Evolutionary conservation across 2,797 vertebrate genomes (phyloP).

Genomic region (Loris lydekkerianus): DNA sequence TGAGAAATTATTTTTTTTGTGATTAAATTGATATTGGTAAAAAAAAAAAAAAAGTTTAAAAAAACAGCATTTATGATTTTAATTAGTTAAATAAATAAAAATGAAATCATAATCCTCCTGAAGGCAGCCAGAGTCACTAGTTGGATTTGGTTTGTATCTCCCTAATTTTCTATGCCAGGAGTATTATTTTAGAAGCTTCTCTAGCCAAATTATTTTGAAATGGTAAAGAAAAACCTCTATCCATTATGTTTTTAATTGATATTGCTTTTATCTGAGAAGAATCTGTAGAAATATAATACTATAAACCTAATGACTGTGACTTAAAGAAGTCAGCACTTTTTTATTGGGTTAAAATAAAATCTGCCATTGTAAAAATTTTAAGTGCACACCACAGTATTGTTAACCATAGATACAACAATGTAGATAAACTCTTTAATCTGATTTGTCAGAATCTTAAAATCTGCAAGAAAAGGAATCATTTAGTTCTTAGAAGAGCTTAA

Average conservation of each 20-base stretch:
- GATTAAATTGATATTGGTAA: neutral
- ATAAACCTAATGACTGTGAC: neutral
- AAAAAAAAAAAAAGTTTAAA: neutral
- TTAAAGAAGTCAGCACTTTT: neutral
- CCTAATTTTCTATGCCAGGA: neutral
- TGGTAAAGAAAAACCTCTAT: neutral
- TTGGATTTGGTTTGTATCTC: neutral
- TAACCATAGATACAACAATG: neutral
- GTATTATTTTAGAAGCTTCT: slow-evolving; percentile 29
- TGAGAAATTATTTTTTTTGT: neutral
- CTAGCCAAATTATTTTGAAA: neutral
- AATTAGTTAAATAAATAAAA: neutral
- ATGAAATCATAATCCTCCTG: neutral
- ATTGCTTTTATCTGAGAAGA: neutral
- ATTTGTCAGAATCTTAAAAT: neutral
- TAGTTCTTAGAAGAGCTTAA: slow-evolving; percentile 38
- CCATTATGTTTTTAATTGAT: neutral
- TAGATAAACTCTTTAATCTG: slow-evolving; percentile 30
- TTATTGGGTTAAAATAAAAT: neutral
- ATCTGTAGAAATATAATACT: neutral
- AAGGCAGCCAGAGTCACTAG: neutral
- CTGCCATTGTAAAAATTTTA: neutral
- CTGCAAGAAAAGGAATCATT: slow-evolving; percentile 26
- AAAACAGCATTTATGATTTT: slow-evolving; percentile 29
- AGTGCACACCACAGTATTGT: neutral